Evolutionary conservation across 64 coral and sea anemone genomes (phyloP).

Genomic region (Stichodactyla mertensii): DNA sequence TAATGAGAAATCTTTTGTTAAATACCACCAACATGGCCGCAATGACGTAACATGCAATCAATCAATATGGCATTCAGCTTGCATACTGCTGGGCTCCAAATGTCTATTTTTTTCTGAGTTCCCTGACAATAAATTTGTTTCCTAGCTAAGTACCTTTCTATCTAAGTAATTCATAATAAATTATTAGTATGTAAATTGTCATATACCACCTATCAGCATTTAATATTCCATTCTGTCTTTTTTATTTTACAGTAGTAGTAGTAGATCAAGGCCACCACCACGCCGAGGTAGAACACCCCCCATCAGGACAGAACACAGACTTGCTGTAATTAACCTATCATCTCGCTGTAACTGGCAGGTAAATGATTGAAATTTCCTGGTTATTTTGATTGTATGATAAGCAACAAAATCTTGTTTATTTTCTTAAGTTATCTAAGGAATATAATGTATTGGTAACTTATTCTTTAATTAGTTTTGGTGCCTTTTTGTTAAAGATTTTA

Average conservation of each 20-base stretch:
- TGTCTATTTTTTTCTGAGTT: no score
- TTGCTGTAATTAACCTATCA: conserved; percentile 93
- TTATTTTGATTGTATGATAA: not conserved
- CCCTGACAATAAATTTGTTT: no score
- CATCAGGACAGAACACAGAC: conserved; percentile 90
- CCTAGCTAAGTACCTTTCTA: no score
- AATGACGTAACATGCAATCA: no score
- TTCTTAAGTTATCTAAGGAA: not conserved
- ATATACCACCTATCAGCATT: not conserved
- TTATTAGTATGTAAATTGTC: no score
- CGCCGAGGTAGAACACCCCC: conserved; percentile 79
- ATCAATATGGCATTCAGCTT: no score
- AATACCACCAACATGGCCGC: no score
- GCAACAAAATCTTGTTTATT: not conserved
- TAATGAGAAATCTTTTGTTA: no score
- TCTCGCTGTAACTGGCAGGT: conserved; percentile 97
- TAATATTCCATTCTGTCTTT: not conserved
- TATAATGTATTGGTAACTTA: no score
- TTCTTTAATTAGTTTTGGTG: no score
- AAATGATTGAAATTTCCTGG: not conserved
- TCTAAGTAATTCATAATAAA: no score
- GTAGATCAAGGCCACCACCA: conserved; percentile 14
- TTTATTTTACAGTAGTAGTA: not conserved
- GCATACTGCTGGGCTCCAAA: no score
- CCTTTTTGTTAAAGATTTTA: not conserved